Conservation (phyloP, 2,797 vertebrate genomes). For the Lateolabrax maculatus region DNA sequence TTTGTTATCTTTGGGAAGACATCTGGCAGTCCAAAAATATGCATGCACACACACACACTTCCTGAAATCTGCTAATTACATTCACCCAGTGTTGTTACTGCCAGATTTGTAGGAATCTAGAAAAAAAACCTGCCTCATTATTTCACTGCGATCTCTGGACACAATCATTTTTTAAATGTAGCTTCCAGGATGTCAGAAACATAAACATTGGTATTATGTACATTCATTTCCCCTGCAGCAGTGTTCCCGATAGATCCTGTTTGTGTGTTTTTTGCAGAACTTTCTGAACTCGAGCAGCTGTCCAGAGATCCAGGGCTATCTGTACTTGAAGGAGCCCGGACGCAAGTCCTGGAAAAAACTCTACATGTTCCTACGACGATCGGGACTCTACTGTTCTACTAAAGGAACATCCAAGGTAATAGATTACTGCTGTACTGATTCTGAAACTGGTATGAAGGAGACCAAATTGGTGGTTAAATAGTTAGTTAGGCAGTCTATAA, state of each 20-base stretch:
- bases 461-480: background rate
- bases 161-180: background rate
- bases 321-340: constrained; percentile 94
- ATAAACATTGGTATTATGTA: constrained; percentile 4
- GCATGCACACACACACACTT: constrained; percentile 18
- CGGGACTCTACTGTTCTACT: constrained; percentile 96
- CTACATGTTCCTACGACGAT: constrained; percentile 94
- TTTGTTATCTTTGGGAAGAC: constrained; percentile 29
- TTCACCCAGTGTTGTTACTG: constrained; percentile 10
- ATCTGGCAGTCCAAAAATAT: constrained; percentile 45
- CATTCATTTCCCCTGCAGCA: background rate
- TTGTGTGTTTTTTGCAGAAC: constrained; percentile 84
- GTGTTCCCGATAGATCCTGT: background rate
- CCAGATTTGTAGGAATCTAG: constrained; percentile 17
- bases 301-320: constrained; percentile 97
- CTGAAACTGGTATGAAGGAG: background rate
- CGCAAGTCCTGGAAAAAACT: constrained; percentile 97
- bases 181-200: background rate
- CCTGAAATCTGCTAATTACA: constrained; percentile 40
- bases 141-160: background rate
- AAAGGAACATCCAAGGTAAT: constrained; percentile 97
- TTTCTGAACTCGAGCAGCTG: constrained; percentile 97
- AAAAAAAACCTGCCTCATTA: constrained; percentile 15
- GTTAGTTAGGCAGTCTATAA: background rate
- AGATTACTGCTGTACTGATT: background rate